Evolutionary conservation across 1,140 invertebrate species (phyloP), one percentile per base, ranked within the genome.

Genomic region (Panagrolaimus sp.): DNA sequence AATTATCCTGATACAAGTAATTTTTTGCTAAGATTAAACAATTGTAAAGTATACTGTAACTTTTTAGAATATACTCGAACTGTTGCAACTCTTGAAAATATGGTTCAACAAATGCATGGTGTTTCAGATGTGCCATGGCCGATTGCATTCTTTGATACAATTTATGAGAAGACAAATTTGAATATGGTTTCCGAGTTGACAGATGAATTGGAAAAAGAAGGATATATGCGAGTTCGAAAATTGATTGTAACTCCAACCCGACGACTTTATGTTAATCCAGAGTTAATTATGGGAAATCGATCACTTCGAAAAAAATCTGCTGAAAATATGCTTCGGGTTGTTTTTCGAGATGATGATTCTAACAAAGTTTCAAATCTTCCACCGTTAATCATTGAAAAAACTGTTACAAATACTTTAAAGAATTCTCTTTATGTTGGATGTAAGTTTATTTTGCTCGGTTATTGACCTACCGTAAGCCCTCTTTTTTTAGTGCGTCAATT

Each of bases 201-300:
- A 28, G 21, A 21, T 6, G 52, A 58, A 21, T 21, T 58, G 15
- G 52, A 58, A 21, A 28, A 21, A 12, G 21, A 58, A 28, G 52
- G 52, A 5, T 58, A 26, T 21, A 58, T 58, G 52, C 52, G 52
- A 14, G 52, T 58, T 3, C 52, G 52, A 28, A 58, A 58, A 8
- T 10, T 58, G 0, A 52, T 78, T 8, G 74, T 77, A 24, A 77
- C 76, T 15, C 76, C 76, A 21, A 69, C 77, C 4, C 65, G 76
- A 38, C 28, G 66, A 38, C 55, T 77, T 12, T 77, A 69, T 67
- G 64, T 73, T 5, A 74, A 75, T 7, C 69, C 71, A n/a, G 75
- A 76, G 32, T 38, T 78, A 17, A 63, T 76, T 38, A 76, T 76
- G 75, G 69, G 68, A 9, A 78, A 76, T 68, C 68, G 75, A 45